Evolutionary conservation across 2,113 vertebrate species (phyloP), one percentile per base, ranked within the genome.

Genomic region (Crocuta crocuta): DNA sequence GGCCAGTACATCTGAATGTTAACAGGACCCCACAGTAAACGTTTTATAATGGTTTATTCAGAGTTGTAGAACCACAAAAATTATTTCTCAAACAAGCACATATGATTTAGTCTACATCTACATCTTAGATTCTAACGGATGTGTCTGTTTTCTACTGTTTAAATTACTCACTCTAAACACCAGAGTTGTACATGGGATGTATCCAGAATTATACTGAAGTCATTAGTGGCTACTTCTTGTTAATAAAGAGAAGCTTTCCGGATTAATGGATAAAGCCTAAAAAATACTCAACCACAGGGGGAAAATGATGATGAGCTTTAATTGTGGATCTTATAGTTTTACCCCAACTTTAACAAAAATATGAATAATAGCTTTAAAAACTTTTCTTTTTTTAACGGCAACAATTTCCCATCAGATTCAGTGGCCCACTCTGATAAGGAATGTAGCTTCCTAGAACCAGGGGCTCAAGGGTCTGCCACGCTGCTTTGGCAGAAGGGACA

Each of bases 201-300:
- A 80, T 76, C 83, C 50, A 89, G 82, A 95, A 97, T 71, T 94
- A 88, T 55, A 55, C 45, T 91, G 63, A 86, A 79, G n/a, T 70
- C 71, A 70, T 94, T 70, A 90, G 43, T 50, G 65, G 10, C 19
- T 97, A 66, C 50, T 74, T 80, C 13, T 43, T 86, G 45, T 85
- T 81, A 97, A 95, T 79, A 87, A 97, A 70, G 26, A 82, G 21
- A 87, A 92, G 24, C 23, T 93, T 96, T 93, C 43, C 89, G 65
- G 96, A 97, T 71, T 85, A 78, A 63, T 79, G 24, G 66, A 93
- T n/a, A 76, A 90, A 90, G n/a, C 1, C 70, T 65, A 45, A 33
- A 91, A 94, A 43, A 61, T 53, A 74, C 33, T 71, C 50, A 88
- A 53, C 16, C 33, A 90, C 21, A 66, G 2, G 24, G 65, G 7